Base-by-base conservation (phyloP, 2,113 vertebrate genomes). In the Centropristis striata region DNA sequence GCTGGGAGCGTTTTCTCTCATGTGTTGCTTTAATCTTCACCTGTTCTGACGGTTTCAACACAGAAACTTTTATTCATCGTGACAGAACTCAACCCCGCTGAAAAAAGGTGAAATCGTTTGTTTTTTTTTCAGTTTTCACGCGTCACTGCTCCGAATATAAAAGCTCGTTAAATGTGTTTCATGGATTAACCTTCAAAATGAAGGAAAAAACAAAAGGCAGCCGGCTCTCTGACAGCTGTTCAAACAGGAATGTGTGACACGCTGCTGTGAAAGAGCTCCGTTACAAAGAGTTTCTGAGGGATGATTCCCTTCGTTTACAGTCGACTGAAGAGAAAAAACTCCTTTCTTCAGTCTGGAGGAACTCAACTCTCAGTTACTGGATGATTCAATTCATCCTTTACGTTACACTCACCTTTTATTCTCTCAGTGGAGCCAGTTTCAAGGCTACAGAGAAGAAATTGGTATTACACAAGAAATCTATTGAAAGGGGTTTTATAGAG, bases 151-250 rank as follows among this genome's bases (percentile, higher is more conserved):
- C 10, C 6, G 46, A 73, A 73, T 65, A 73, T 65, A 50, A 72
- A 68, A 75, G 21, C 55, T 82, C 27, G 28, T 49, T 54, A 28
- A 80, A 59, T 44, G 59, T 37, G 11, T 60, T 71, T 71, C 67
- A 75, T 2, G 58, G 81, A 80, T 80, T 83, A 74, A 86, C 84
- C 81, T 86, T 80, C 57, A 68, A 53, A 78, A 27, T 27, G 51
- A 49, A 65, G 36, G n/a, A 13, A 71, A 70, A 76, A 50, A 80
- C 50, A 44, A 75, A 71, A 71, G 57, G 27, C 2, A 77, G 53
- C 77, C 36, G 37, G 27, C 57, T 75, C 32, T 59, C 21, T 59
- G 78, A 82, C 86, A 80, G 78, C 78, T 88, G 88, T 63, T 86
- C 80, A 86, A 76, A 84, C 3, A 76, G 0, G 32, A 67, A 36